Conservation (phyloP, 2,113 vertebrate genomes). For the Hylia prasina region DNA sequence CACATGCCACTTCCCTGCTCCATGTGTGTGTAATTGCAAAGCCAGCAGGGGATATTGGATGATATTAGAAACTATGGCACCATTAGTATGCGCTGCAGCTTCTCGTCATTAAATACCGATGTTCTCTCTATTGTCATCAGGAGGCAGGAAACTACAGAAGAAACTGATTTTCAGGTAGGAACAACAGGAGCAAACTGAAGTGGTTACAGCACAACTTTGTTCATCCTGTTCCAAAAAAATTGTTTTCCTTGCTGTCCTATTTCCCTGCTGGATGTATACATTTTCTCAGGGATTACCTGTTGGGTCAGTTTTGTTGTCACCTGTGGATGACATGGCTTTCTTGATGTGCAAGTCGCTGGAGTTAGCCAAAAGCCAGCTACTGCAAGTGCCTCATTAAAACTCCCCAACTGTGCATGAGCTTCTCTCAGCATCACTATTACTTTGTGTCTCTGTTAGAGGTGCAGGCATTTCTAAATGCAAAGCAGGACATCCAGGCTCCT, state of each 20-base stretch:
- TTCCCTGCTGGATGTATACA: rapidly evolving
- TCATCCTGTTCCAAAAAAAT: not conserved
- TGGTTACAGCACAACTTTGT: not conserved
- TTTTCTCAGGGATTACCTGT: not conserved
- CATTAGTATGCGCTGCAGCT: constrained; percentile 55
- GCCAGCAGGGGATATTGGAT: constrained; percentile 61
- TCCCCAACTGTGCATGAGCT: rapidly evolving
- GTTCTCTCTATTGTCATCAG: constrained; percentile 29
- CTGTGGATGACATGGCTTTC: not conserved
- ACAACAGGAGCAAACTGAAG: not conserved
- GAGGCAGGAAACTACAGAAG: not conserved
- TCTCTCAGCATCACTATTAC: not conserved
- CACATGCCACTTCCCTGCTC: constrained; percentile 55
- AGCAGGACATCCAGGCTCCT: not conserved
- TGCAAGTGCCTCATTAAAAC: not conserved
- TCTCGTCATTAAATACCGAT: constrained; percentile 7
- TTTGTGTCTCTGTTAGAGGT: not conserved
- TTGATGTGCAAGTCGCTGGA: not conserved
- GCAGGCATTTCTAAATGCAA: not conserved
- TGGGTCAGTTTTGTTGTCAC: not conserved
- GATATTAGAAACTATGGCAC: constrained; percentile 53
- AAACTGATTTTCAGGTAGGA: not conserved
- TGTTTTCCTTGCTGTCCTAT: not conserved
- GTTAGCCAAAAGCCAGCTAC: not conserved
- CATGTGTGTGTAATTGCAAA: constrained; percentile 56